Conservation (phyloP, 2,113 vertebrate genomes). For the Microcebus lehilahytsara region DNA sequence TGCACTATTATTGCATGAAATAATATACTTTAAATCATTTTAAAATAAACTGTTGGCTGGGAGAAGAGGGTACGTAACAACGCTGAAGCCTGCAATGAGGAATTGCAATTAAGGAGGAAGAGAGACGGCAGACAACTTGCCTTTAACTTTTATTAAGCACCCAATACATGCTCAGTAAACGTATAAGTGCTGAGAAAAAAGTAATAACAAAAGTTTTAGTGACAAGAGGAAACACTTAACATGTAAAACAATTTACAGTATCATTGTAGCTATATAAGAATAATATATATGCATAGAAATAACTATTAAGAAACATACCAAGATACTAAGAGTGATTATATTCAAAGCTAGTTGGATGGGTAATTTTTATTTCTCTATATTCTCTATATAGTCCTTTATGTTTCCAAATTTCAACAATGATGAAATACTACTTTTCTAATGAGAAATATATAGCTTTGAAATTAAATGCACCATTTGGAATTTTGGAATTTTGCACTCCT, state of each 20-base stretch:
- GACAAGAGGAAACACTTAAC: neutral
- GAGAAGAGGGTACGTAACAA: neutral
- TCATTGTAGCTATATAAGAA: neutral
- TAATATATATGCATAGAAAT: neutral
- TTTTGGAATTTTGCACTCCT: neutral
- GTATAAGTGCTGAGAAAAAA: neutral
- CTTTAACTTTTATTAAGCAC: neutral
- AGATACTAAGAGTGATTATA: neutral
- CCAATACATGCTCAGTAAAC: neutral
- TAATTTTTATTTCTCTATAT: slow-evolving; percentile 10
- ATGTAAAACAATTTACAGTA: neutral
- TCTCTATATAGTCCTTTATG: neutral
- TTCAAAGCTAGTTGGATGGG: neutral
- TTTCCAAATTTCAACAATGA: neutral
- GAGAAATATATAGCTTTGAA: neutral
- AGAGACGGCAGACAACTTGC: neutral
- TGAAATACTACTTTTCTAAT: slow-evolving; percentile 7
- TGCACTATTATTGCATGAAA: neutral
- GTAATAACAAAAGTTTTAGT: neutral
- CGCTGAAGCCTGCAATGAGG: neutral
- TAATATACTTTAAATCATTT: neutral
- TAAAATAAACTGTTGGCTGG: neutral
- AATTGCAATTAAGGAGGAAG: neutral
- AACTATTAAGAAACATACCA: neutral
- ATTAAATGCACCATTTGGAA: neutral